Evolutionary conservation across 2,888 invertebrate genomes (phyloP).

Genomic region (Ctenicera cuprea): DNA sequence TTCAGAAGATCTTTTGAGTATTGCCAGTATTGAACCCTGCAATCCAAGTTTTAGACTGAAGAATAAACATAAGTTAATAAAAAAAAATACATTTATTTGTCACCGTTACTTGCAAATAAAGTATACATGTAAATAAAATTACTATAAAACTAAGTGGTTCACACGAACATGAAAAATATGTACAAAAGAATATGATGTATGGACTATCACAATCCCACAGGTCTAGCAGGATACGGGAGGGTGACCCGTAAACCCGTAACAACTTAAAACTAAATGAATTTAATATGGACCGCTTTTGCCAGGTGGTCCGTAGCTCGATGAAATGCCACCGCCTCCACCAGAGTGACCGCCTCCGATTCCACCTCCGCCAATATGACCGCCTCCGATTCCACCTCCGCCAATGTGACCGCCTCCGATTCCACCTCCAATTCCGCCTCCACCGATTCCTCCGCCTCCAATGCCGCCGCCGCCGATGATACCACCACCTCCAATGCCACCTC

Average conservation of each 20-base stretch:
- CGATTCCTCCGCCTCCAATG: conserved; percentile 43
- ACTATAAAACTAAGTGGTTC: conserved; percentile 59
- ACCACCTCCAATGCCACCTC: conserved; percentile 55
- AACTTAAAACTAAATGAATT: conserved; percentile 46
- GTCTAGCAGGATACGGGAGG: conserved; percentile 54
- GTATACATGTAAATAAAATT: conserved; percentile 60
- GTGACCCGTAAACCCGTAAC: conserved; percentile 53
- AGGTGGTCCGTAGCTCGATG: conserved; percentile 67
- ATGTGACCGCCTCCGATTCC: conserved; percentile 44
- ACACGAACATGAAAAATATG: conserved; percentile 62
- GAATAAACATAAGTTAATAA: too few species aligned
- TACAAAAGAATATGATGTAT: conserved; percentile 60
- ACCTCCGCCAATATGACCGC: conserved; percentile 64
- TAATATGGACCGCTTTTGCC: conserved; percentile 67
- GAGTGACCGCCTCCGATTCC: conserved; percentile 62
- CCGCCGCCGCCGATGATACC: conserved; percentile 68
- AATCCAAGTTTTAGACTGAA: too few species aligned
- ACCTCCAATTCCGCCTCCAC: conserved; percentile 40
- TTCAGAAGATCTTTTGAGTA: too few species aligned
- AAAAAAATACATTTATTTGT: conserved; percentile 67
- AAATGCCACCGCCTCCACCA: conserved; percentile 55
- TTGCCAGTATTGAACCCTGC: too few species aligned
- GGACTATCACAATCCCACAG: conserved; percentile 57
- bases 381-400: conserved; percentile 52
- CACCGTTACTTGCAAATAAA: conserved; percentile 66